Evolutionary conservation across 2,888 invertebrate species (phyloP).

Genomic region (Octodonta nipae): DNA sequence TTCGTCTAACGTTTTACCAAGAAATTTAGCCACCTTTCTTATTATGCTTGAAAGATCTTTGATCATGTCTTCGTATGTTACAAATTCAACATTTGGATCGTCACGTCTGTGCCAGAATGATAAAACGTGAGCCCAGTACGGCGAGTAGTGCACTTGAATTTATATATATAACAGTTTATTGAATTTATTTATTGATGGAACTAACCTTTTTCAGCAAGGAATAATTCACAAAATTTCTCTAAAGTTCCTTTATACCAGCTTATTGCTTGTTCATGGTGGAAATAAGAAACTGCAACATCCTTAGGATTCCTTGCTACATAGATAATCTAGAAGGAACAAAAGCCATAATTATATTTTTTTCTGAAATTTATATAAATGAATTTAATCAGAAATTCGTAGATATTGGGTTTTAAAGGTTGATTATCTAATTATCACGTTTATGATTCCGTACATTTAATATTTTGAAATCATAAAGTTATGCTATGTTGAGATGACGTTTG

Average conservation of each 20-base stretch:
- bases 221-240: constrained; percentile 46
- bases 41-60: constrained; percentile 20
- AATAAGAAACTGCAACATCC: constrained; percentile 58
- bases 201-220: constrained; percentile 44
- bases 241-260: constrained; percentile 43
- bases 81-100: constrained; percentile 24
- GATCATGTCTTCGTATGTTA: constrained; percentile 28
- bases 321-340: constrained; percentile 48
- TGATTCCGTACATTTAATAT: no score
- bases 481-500: no score
- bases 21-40: constrained; percentile 20
- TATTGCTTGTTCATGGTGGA: constrained; percentile 49
- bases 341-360: no score
- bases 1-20: constrained; percentile 18
- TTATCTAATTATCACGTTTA: no score
- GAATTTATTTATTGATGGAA: no score
- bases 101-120: constrained; percentile 25
- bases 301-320: constrained; percentile 61
- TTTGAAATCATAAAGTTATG: no score
- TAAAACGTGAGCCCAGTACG: constrained; percentile 28
- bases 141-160: constrained; percentile 27
- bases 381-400: no score
- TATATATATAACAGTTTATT: no score
- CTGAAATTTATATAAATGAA: no score
- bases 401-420: no score